These are phyloP conservation scores for Drepana arcuata DNA, from an alignment of 1,140 invertebrate genomes.

Conservation along the genomic window DNA sequence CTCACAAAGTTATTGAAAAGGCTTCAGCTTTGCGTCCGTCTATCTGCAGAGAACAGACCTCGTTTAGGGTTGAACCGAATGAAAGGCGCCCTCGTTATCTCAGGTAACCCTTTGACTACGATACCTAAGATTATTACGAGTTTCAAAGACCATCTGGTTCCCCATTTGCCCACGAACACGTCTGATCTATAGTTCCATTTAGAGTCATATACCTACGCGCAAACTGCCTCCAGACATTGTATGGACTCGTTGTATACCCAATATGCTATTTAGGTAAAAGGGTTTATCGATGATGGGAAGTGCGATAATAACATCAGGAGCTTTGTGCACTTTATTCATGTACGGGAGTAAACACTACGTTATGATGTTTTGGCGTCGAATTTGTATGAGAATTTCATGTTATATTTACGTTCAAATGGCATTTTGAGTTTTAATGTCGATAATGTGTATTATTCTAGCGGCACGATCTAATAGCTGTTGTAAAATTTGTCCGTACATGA, in stretches of 20 bases:
- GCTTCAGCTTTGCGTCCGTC: neutral
- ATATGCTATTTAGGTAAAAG: conserved; percentile 53
- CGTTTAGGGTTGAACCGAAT: neutral
- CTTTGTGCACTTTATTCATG: conserved; percentile 22
- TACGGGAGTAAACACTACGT: conserved; percentile 14
- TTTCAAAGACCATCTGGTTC: conserved; percentile 17
- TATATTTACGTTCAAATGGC: no score
- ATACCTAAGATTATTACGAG: conserved; percentile 13
- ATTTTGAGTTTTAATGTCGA: no score
- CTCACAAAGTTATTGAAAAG: neutral
- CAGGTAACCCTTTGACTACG: conserved; percentile 7
- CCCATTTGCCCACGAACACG: conserved; percentile 2
- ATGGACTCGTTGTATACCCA: conserved; percentile 45
- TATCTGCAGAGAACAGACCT: neutral
- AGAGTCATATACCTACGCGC: neutral
- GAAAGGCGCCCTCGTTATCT: conserved; percentile 14
- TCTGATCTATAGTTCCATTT: conserved; percentile 3
- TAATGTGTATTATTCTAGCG: no score
- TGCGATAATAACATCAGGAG: conserved; percentile 31
- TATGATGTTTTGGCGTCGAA: conserved; percentile 1
- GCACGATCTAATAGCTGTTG: no score
- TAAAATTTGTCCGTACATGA: no score
- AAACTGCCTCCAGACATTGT: neutral
- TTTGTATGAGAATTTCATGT: no score
- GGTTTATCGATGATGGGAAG: conserved; percentile 42